These are phyloP conservation scores for Palythoa caribaeorum DNA, from an alignment of 92 coral and sea anemone species.

Conservation along the genomic window DNA sequence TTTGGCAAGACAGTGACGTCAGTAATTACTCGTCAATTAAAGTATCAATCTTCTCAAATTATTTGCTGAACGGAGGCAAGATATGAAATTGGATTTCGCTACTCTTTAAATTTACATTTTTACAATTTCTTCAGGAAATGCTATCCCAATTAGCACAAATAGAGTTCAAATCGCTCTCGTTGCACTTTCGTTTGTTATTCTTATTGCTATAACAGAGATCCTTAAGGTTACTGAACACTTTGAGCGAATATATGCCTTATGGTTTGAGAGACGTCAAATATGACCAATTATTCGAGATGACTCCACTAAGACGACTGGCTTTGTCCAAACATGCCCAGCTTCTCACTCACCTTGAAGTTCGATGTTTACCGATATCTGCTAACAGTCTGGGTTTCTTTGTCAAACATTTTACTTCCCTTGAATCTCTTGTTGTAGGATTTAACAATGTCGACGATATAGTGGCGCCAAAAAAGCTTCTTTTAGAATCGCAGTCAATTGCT, in stretches of 20 bases:
- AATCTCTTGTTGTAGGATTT: conserved; percentile 2
- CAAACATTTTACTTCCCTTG: conserved; percentile 61
- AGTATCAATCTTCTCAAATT: too few species aligned
- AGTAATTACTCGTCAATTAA: too few species aligned
- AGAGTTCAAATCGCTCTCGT: too few species aligned
- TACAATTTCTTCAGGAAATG: too few species aligned
- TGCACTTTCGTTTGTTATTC: too few species aligned
- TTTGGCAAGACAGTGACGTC: too few species aligned
- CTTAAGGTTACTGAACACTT: too few species aligned
- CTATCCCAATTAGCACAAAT: too few species aligned
- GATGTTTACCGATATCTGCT: conserved; percentile 68
- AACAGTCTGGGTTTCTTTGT: conserved; percentile 64
- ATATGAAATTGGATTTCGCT: too few species aligned
- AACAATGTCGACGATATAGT: background rate
- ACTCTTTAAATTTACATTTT: too few species aligned
- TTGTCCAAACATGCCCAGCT: conserved; percentile 68
- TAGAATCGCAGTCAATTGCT: conserved; percentile 66
- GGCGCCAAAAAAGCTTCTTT: conserved; percentile 46
- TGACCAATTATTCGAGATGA: conserved; percentile 42
- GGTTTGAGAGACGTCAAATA: conserved; percentile 43
- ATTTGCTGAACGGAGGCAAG: too few species aligned
- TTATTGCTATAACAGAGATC: too few species aligned
- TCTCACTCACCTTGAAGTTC: conserved; percentile 74
- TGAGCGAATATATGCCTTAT: conserved; percentile 75
- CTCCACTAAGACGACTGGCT: conserved; percentile 66